phyloP scores from a whole-genome alignment of 2,797 vertebrate species.

The Dipus sagitta region DNA sequence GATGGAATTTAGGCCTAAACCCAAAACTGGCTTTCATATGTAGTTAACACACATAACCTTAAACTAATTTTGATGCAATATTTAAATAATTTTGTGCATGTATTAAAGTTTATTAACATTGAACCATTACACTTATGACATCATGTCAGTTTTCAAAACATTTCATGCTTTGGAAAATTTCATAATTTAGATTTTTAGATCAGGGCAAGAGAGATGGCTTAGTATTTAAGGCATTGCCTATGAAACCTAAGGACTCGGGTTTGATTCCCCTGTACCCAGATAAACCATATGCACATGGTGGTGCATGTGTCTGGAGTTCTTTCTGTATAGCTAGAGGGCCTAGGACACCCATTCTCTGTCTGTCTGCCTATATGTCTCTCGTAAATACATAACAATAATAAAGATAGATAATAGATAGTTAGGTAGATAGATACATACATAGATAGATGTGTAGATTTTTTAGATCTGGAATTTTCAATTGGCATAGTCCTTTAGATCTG shows the following conservation, averaged over 20 bases:
- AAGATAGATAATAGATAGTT: too few species aligned
- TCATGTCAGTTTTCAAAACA: neutral
- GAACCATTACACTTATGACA: neutral
- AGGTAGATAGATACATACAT: too few species aligned
- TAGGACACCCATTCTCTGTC: too few species aligned
- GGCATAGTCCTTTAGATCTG: neutral
- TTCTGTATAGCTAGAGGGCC: too few species aligned
- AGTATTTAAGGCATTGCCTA: too few species aligned
- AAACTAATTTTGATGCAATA: neutral
- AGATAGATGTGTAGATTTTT: too few species aligned
- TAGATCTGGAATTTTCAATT: neutral
- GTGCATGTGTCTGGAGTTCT: too few species aligned
- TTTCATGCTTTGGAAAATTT: neutral
- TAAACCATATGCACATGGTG: too few species aligned
- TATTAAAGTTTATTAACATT: neutral
- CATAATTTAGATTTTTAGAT: neutral
- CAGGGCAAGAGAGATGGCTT: neutral
- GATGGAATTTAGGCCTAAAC: neutral
- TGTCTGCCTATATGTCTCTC: too few species aligned
- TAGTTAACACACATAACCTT: neutral
- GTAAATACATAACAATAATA: too few species aligned
- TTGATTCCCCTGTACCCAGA: too few species aligned
- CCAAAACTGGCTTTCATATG: neutral
- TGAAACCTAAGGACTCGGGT: too few species aligned
- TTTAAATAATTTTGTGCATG: neutral